Base-by-base conservation (phyloP, 1,140 invertebrate species). In the Zaprionus africanus region DNA sequence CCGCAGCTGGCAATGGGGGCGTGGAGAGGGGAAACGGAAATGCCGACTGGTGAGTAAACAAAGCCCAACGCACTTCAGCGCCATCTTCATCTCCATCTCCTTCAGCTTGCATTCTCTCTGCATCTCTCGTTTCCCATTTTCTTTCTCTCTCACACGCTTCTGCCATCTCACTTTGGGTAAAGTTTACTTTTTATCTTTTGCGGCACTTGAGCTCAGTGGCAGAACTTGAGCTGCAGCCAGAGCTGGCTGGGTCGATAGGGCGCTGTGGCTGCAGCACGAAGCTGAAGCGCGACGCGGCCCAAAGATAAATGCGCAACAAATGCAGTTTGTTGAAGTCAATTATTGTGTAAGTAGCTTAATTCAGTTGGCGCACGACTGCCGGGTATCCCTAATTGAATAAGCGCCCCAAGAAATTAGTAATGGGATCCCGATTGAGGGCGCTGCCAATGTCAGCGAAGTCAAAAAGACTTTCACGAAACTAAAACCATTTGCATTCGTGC, bases 301-400 rank as follows among this genome's bases (percentile, higher is more conserved):
- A 69, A 64, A 84, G 84, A 87, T 87, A 87, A 87, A 87, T 87
- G 84, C 81, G 84, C 84, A 87, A 87, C 84, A 87, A 87, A 88
- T 88, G 84, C 78, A 87, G 84, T 87, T 87, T 88, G 84, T 79
- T 88, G 36, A 87, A 87, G 81, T 88, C 84, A 87, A 87, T 87
- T 87, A 87, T 87, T 87, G 81, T 81, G 82, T 78, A 84, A 87
- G 84, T 84, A 88, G 81, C 84, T 87, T 87, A 84, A 87, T 87
- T 81, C 75, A 76, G 63, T 71, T 76, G 67, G 59, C 69, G 75
- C 72, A 72, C 56, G 76, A 54, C 62, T 68, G 56, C 2, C 26
- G 63, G n/a, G 38, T 54, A 62, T 15, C 63, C 58, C 13, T 70
- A 76, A 79, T 79, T 79, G 62, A 76, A 71, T 76, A 66, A 76